Base-by-base conservation (phyloP, 2,113 vertebrate genomes). In the Rhegmatorhina hoffmannsi region DNA sequence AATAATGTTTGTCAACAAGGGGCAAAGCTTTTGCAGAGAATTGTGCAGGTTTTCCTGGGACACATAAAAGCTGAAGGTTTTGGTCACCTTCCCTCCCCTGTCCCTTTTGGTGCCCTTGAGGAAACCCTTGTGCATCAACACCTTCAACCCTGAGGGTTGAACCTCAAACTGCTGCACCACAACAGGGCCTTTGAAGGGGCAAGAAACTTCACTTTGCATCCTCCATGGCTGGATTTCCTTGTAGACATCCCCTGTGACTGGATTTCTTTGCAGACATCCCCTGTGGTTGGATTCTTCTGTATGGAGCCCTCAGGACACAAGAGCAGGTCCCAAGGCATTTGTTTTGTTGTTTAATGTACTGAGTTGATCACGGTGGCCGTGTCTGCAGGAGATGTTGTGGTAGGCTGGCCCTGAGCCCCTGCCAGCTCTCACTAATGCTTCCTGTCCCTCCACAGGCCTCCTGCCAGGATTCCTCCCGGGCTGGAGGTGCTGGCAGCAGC, bases 381-480 rank as follows among this genome's bases (percentile, higher is more conserved):
- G 72, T 80, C 84, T 91, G 87, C 49, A n/a, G 56, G 94, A 69
- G 78, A 66, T 77, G 89, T 59, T 74, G 91, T 29, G 46, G 46
- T 50, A n/a, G 1, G 0, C 59, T 91, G 89, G 77, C 89, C 67
- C 70, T 3, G 20, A 83, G 72, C 75, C 75, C 83, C 90, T 67
- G 11, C 82, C 79, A 70, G 67, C 25, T 80, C 70, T 91, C 23
- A 2, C 90, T 95, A 16, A 72, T 63, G 90, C 82, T 92, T 95
- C 93, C 92, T 82, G 78, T 85, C 84, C 87, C 81, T 90, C 67
- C 64, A 24, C 78, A 76, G 80, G 87, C 84, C 58, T 90, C n/a
- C 89, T 95, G 94, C 93, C 91, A 95, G 90, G 53, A 15, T 83
- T 89, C 69, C 95, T 95, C 84, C 87, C 1, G 25, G 55, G 31